phyloP scores from a whole-genome alignment of 1,140 invertebrate genomes.

The Stegodyphus mimosarum region DNA sequence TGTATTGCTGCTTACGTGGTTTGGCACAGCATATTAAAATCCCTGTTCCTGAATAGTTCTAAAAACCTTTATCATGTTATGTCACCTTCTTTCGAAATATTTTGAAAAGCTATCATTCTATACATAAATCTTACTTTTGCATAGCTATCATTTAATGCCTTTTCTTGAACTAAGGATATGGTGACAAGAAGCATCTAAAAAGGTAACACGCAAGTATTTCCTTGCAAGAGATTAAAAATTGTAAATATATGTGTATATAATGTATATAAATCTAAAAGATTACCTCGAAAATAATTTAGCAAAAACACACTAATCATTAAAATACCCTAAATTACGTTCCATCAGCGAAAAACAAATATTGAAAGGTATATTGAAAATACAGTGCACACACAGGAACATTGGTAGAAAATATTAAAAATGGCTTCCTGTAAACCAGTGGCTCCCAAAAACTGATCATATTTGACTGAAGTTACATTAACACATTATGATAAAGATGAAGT shows the following conservation, averaged over 20 bases:
- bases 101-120: neutral
- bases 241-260: conserved; percentile 29
- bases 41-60: neutral
- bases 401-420: neutral
- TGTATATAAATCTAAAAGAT: conserved; percentile 45
- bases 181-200: neutral
- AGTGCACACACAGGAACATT: neutral
- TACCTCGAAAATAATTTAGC: conserved; percentile 28
- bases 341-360: neutral
- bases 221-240: conserved; percentile 39
- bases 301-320: conserved; percentile 17
- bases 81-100: neutral
- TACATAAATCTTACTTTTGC: neutral
- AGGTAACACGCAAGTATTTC: conserved; percentile 20
- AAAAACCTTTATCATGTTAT: neutral
- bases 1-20: neutral
- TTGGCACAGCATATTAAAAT: neutral
- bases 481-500: neutral
- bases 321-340: conserved; percentile 10
- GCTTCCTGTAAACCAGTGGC: neutral
- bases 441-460: neutral
- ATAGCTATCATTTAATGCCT: conserved; percentile 32
- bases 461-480: neutral
- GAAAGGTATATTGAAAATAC: neutral
- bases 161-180: conserved; percentile 30